Evolutionary conservation across 1,140 invertebrate species (phyloP), one percentile per base, ranked within the genome.

Genomic region (Pseudomyrmex pallidus): DNA sequence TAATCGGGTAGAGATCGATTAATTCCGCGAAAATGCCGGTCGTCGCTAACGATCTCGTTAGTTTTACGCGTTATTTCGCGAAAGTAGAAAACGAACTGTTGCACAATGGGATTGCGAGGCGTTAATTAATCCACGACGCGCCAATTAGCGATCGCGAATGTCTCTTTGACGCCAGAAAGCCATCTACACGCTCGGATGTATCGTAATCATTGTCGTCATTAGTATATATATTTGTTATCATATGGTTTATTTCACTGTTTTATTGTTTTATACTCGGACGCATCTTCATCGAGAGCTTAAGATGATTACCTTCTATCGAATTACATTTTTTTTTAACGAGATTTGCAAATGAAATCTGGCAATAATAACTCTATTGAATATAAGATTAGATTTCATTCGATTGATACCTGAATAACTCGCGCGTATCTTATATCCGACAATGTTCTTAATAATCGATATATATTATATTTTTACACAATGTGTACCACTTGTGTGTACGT

Each of bases 41-140:
- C 56, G 54, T 22, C 76, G 46, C 76, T 80, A 80, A 80, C 76
- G 76, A 80, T 80, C 76, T 80, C 76, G 76, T 80, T 80, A 80
- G 76, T 80, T 80, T 80, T 80, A 80, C 67, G 66, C 76, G 76
- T 80, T 80, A 72, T 80, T 80, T 80, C 76, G 66, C 76, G 44
- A 61, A 80, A 80, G 76, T 80, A 80, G 66, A 72, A 80, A 80
- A 80, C 76, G 76, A 80, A 80, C 54, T 72, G 76, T 80, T 59
- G 66, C 54, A 72, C 76, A 80, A 80, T 80, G 64, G 76, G 54
- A 80, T 80, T 80, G 76, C 76, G 66, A 72, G 76, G 76, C 66
- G 64, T 80, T 80, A 80, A 80, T 80, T 80, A 80, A 80, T 80
- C 76, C 66, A 80, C 76, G 66, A 59, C 66, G 76, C 66, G 46